Base-by-base conservation (phyloP, 2,888 invertebrate genomes). In the Silvanus unidentatus region DNA sequence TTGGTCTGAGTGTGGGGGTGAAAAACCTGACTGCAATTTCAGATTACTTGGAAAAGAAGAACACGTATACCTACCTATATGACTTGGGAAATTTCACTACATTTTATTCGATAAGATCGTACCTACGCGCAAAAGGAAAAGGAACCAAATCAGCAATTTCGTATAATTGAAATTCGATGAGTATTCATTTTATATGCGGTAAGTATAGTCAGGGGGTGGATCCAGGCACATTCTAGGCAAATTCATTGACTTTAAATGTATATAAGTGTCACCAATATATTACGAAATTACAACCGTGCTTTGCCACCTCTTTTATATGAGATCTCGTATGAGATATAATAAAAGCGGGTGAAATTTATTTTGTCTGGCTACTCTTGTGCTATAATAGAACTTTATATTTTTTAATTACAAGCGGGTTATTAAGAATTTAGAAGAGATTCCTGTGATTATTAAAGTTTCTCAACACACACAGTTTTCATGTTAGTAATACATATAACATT, bases 141-240 rank as follows among this genome's bases (percentile, higher is more conserved):
- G 37, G 16, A 32, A 39, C 45, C 41, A 47, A 52, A 49, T 54
- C 54, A 54, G 54, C 54, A 43, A 52, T 54, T 54, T 48, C 44
- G 45, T 45, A 48, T 54, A 54, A 54, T 54, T 54, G 54, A 52
- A 54, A 54, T 52, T 50, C 54, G 52, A 54, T 54, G 49, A 50
- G 47, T 46, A 45, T 39, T 50, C 50, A 42, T 52, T 54, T 42
- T 42, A 44, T 43, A 54, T 54, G 50, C 54, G 45, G 48, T 43
- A 45, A 32, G 46, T 47, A 49, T 48, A 42, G 47, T 32, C 22
- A n/a, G n/a, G n/a, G n/a, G n/a, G n/a, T n/a, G 12, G 43, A 50
- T 50, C 50, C 44, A 48, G 47, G 50, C 52, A 50, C 52, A 54
- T 52, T 52, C 52, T 54, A 44, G 52, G 34, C 47, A 34, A 52